Evolutionary conservation across 2,797 vertebrate genomes (phyloP).

Genomic region (Lithobates pipiens): DNA sequence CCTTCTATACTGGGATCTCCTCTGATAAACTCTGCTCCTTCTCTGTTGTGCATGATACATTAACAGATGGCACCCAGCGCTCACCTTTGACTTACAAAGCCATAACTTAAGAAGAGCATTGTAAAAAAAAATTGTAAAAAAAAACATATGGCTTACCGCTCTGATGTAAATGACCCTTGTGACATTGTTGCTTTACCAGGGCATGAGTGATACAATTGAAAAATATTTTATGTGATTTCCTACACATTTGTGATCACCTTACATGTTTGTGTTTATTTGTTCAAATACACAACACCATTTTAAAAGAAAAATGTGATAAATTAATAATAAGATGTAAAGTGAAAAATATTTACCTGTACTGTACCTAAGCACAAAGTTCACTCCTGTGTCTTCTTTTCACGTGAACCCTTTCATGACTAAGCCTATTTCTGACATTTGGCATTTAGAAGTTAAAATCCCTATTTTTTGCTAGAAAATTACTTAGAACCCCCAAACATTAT

Average conservation of each 20-base stretch:
- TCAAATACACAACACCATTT: neutral
- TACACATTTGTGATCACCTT: too few relatives aligned
- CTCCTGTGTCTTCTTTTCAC: too few relatives aligned
- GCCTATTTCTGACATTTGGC: too few relatives aligned
- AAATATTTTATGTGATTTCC: neutral
- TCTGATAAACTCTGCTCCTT: neutral
- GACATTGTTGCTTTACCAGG: neutral
- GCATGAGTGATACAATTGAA: neutral
- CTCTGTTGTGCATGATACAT: too few relatives aligned
- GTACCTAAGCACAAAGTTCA: too few relatives aligned
- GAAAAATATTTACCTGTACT: neutral
- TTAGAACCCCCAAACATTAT: too few relatives aligned
- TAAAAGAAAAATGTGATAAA: neutral
- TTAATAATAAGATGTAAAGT: neutral
- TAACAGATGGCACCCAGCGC: too few relatives aligned
- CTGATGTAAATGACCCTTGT: neutral
- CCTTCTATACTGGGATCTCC: neutral
- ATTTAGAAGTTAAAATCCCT: too few relatives aligned
- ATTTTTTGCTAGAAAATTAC: too few relatives aligned
- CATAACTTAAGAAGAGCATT: neutral
- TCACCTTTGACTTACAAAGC: neutral
- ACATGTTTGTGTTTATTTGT: neutral
- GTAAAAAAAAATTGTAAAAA: too few relatives aligned
- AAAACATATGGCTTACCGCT: neutral
- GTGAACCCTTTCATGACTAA: too few relatives aligned